Base-by-base conservation (phyloP, 2,888 invertebrate genomes). In the Odontocolon sp. region DNA sequence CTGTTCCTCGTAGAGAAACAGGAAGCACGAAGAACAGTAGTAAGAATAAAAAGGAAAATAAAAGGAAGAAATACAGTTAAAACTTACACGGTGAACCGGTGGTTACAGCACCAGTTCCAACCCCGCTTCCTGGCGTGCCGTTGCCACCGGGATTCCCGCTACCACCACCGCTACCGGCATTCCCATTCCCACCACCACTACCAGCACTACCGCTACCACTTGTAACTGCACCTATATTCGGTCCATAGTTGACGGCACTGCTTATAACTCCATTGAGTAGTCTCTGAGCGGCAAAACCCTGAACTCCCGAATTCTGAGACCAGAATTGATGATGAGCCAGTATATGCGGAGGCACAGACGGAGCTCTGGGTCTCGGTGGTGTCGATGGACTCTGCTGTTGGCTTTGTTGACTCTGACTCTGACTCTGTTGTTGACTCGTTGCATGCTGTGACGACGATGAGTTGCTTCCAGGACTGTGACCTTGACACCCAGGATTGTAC, bases 261-360 rank as follows among this genome's bases (percentile, higher is more conserved):
- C 87, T 89, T 82, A 90, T 88, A 26, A 90, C 89, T 45, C 90
- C 89, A 67, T 90, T 90, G 64, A 90, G 83, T 74, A 90, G 83
- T 87, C 90, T 89, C 82, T 90, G 88, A 57, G 88, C 87, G 68
- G 89, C 86, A 78, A 89, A 90, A 66, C 88, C 87, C 74, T 87
- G 89, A n/a, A 88, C 88, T 57, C 85, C 85, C 78, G 87, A 84
- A 72, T 87, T 88, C 63, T 89, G 90, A 70, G 89, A 84, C 90
- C 90, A 90, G 79, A 90, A 90, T 66, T 89, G 90, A 79, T 92
- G 92, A 84, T 92, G 92, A 2, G 91, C 91, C 78, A 92, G 80
- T 40, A 92, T 90, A 70, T 92, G 87, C 31, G 92, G 91, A 78
- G 91, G 91, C 82, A 92, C 87, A 91, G 93, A 84, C 86, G 93